Base-by-base conservation (phyloP, 2,797 vertebrate genomes). In the Argentina silus region DNA sequence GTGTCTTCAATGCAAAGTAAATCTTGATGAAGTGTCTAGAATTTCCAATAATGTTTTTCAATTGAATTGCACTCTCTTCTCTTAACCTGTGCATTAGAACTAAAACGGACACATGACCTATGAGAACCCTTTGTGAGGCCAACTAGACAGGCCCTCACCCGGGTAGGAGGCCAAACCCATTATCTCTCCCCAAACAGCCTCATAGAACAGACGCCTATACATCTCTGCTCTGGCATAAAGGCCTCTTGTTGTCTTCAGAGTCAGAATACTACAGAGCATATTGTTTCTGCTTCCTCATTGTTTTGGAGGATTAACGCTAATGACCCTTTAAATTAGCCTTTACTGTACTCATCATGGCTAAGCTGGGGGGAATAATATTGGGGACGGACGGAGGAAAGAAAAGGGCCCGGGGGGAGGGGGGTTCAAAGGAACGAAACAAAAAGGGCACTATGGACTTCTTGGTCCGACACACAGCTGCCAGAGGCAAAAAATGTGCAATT, bases 401-500 rank as follows among this genome's bases (percentile, higher is more conserved):
- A 90, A 87, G 86, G 84, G 83, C 80, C 85, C 76, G 73, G 27
- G 59, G 59, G 59, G 59, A 11, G 12, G 5, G 63, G 75, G 85
- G 90, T 91, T 93, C 93, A 93, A 93, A 93, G 86, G 78, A 85
- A 76, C 79, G 77, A 90, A 92, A 93, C 91, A 93, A 93, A 91
- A 94, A 93, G 87, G 74, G 86, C 82, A 91, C 90, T 93, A 89
- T 94, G 80, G 78, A 85, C 69, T 83, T 86, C 83, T 82, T 81
- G 81, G 83, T 71, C 67, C 23, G 65, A 80, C 75, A 80, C 77
- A 83, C 89, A 92, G 91, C 90, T 92, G 93, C 89, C 89, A 89
- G 88, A 90, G 79, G 86, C 77, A 87, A 86, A 87, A 91, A 81
- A 90, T 84, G 81, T 67, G 88, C 89, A 93, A 93, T 94, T 93